Evolutionary conservation across 2,113 vertebrate species (phyloP).

Genomic region (Xiphophorus hellerii): DNA sequence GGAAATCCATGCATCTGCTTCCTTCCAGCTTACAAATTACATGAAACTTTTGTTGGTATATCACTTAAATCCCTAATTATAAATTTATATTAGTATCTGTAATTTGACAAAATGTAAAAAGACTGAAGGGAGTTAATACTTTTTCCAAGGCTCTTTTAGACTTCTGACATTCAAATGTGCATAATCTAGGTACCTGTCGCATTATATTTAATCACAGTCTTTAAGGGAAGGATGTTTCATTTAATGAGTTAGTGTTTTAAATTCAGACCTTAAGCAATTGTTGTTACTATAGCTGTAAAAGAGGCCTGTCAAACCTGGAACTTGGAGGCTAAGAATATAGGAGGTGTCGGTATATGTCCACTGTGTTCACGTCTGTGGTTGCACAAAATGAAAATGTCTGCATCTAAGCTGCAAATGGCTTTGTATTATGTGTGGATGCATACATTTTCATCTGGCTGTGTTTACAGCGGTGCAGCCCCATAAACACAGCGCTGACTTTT

Average conservation of each 20-base stretch:
- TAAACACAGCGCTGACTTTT: conserved; percentile 68
- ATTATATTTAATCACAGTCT: background rate
- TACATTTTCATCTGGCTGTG: conserved; percentile 69
- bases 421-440: conserved; percentile 61
- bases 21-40: no score
- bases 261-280: background rate
- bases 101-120: background rate
- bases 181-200: background rate
- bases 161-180: no score
- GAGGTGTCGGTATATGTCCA: conserved; percentile 3
- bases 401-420: conserved; percentile 33
- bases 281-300: background rate
- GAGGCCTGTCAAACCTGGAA: background rate
- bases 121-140: background rate
- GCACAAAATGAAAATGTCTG: conserved; percentile 57
- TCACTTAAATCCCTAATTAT: background rate
- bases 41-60: no score
- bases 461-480: conserved; percentile 60
- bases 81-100: background rate
- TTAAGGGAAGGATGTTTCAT: background rate
- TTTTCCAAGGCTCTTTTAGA: background rate
- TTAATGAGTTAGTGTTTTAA: background rate
- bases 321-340: conserved; percentile 3
- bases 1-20: no score
- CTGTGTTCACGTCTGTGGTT: background rate